These are phyloP conservation scores for Rhinophrynus dorsalis DNA, from an alignment of 2,797 vertebrate species.

Conservation along the genomic window DNA sequence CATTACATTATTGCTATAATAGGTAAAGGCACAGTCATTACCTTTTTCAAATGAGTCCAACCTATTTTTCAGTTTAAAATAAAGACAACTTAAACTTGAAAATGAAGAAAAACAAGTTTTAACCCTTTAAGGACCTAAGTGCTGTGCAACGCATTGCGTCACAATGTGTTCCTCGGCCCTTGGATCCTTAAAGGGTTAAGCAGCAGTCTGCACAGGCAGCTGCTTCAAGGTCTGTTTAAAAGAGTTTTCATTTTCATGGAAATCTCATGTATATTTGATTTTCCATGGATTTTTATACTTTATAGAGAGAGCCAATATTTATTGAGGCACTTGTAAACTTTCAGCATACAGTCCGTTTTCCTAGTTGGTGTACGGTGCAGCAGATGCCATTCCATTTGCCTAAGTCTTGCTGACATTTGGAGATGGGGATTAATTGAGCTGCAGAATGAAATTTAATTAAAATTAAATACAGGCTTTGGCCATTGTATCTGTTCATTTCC, in stretches of 20 bases:
- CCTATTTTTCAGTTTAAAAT: too few species aligned
- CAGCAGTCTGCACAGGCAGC: too few species aligned
- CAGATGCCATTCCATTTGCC: constrained; percentile 97
- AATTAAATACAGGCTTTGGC: constrained; percentile 85
- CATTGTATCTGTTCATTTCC: constrained; percentile 77
- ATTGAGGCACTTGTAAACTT: constrained; percentile 71
- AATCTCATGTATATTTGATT: constrained; percentile 9
- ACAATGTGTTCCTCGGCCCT: too few species aligned
- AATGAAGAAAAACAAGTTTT: too few species aligned
- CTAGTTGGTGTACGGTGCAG: constrained; percentile 82
- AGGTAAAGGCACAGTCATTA: too few species aligned
- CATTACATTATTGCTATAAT: too few species aligned
- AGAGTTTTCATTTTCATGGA: background rate
- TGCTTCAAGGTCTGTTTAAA: background rate
- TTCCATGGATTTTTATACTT: constrained; percentile 6
- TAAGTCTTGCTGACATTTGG: constrained; percentile 96
- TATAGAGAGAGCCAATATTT: constrained; percentile 35
- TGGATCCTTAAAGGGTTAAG: too few species aligned
- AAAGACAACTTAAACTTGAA: too few species aligned
- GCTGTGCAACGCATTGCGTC: too few species aligned
- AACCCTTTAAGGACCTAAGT: too few species aligned
- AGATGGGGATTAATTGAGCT: constrained; percentile 84
- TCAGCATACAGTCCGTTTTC: constrained; percentile 80
- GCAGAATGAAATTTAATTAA: constrained; percentile 93
- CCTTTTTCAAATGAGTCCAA: too few species aligned